A percentile compares a stretch with the other conserved stretches of the same genome.
Conservation (phyloP, 1,140 invertebrate genomes). For the Cydia fagiglandana region DNA sequence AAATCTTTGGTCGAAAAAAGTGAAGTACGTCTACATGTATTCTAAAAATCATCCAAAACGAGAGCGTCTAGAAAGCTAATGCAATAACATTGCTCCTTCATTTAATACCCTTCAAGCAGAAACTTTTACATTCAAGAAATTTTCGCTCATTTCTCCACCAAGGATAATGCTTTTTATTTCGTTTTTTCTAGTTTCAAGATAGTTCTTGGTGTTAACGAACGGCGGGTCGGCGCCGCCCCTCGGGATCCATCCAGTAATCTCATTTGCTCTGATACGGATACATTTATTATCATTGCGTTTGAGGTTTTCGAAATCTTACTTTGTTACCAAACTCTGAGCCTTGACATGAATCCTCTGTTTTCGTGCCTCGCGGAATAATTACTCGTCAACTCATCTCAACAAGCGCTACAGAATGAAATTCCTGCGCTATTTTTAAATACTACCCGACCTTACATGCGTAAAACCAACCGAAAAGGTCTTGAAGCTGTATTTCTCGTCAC, state of each 20-base stretch:
- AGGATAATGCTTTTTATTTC: slow-evolving; percentile 8
- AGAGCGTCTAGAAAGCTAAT: slow-evolving; percentile 2
- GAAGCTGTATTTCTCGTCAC: not conserved
- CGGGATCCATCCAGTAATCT: slow-evolving; percentile 20
- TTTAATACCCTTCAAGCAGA: slow-evolving; percentile 23
- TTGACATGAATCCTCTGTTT: slow-evolving; percentile 61
- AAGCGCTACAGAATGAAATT: slow-evolving; percentile 43
- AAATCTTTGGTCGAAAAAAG: not conserved
- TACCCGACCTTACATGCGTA: slow-evolving; percentile 40
- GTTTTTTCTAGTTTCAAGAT: slow-evolving; percentile 23
- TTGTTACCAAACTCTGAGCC: slow-evolving; percentile 52
- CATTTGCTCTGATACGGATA: slow-evolving; percentile 19
- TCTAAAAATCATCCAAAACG: not conserved
- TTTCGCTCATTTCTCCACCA: slow-evolving; percentile 14
- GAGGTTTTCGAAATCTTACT: slow-evolving; percentile 10
- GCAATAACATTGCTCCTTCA: slow-evolving; percentile 16
- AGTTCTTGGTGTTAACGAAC: slow-evolving; percentile 13
- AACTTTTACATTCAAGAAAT: slow-evolving; percentile 29
- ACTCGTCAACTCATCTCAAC: slow-evolving; percentile 36
- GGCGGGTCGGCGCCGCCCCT: slow-evolving; percentile 11
- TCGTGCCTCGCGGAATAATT: slow-evolving; percentile 53
- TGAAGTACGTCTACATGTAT: not conserved
- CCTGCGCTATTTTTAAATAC: slow-evolving; percentile 48
- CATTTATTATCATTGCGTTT: slow-evolving; percentile 22
- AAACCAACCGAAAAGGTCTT: slow-evolving; percentile 19